Evolutionary conservation across 2,888 invertebrate species (phyloP).

Genomic region (Drosophila meridiana): DNA sequence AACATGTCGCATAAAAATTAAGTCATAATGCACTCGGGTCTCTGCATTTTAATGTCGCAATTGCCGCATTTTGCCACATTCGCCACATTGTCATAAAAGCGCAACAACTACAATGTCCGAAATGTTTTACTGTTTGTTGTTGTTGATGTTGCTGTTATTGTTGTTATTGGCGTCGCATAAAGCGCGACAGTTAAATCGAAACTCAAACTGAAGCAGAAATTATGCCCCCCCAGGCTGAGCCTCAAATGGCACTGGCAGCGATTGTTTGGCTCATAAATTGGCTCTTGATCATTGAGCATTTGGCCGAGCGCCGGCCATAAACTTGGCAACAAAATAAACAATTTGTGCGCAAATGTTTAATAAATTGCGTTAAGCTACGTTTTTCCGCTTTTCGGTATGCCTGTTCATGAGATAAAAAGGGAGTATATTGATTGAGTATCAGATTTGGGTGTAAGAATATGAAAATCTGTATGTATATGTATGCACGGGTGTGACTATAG

Average conservation of each 20-base stretch:
- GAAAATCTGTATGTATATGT: neutral
- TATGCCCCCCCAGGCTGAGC: conserved; percentile 13
- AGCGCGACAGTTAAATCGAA: conserved; percentile 51
- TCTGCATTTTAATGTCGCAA: conserved; percentile 38
- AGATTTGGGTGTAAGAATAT: neutral
- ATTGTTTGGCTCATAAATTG: conserved; percentile 69
- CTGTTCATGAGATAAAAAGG: neutral
- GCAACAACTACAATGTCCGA: conserved; percentile 66
- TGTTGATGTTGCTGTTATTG: conserved; percentile 21
- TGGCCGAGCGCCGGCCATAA: conserved; percentile 32
- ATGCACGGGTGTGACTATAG: neutral
- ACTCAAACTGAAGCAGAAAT: conserved; percentile 7
- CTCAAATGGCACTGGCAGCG: conserved; percentile 42
- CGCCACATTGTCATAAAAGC: conserved; percentile 46
- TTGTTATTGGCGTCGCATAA: conserved; percentile 40
- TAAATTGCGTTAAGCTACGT: conserved; percentile 73
- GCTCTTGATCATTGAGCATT: conserved; percentile 41
- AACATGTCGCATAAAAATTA: conserved; percentile 70
- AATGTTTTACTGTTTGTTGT: conserved; percentile 14
- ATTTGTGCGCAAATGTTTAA: conserved; percentile 71
- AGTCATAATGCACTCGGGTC: conserved; percentile 69
- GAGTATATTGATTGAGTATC: neutral
- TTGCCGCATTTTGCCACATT: conserved; percentile 50
- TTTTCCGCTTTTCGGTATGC: neutral
- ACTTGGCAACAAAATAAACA: conserved; percentile 73